Evolutionary conservation across 2,113 vertebrate genomes (phyloP), one percentile per base, ranked within the genome.

Genomic region (Oreochromis aureus): DNA sequence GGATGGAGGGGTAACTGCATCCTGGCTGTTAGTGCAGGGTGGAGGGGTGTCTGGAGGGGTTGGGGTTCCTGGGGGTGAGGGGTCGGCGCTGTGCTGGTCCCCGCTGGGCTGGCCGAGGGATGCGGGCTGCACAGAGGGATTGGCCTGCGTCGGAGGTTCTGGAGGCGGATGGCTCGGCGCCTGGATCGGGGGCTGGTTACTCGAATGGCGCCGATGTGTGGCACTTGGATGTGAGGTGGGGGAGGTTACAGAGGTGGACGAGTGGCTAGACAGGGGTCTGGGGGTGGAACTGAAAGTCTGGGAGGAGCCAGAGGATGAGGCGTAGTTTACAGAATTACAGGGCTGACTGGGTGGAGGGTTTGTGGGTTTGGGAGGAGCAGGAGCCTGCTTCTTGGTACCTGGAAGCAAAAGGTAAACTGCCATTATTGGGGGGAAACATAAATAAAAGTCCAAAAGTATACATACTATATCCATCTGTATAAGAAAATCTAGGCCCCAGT

Each of bases 361-460:
- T 63, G 96, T 94, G 7, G 98, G 98, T 85, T 99, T 99, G 2
- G 99, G 98, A 46, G 98, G 98, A 4, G 99, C 97, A 1, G 99
- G 99, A 0, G 99, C 98, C 2, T 98, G 99, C 89, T 99, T 99
- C 85, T 99, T 99, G 86, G 97, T 94, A 80, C 96, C 99, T 99
- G 95, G 5, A 93, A 69, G 13, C 7, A 84, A 82, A 87, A 81
- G 39, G 16, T 3, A 18, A 80, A 76, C 6, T 69, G 58, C 61
- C 9, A 81, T 59, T 55, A 30, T 24, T 18, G 63, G 7, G 18
- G 12, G 34, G 56, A 86, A 76, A 76, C 16, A 73, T 46, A 73
- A 73, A 71, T 71, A 30, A 46, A 76, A 76, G 41, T 30, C 4
- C 24, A 1, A 48, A 48, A 51, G 71, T 7, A 76, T 12, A 51